Percentiles rank a stretch among this genome's conserved stretches.
phyloP scores from a whole-genome alignment of 2,113 vertebrate genomes.

The Chamaetylas fuelleborni region DNA sequence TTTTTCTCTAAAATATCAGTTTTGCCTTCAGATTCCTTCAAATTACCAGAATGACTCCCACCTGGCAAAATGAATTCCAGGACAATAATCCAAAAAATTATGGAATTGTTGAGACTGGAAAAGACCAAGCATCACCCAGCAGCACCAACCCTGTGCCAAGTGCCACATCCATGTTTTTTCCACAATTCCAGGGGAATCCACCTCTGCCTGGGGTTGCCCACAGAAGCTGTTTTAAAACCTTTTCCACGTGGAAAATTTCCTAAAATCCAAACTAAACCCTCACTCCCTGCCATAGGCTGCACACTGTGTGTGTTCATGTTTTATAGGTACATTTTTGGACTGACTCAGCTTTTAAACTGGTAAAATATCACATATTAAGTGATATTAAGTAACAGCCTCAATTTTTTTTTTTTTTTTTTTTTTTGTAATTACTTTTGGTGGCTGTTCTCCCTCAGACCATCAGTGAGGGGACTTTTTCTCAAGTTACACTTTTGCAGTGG shows the following conservation, averaged over 20 bases:
- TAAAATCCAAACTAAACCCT: not conserved
- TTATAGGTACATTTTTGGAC: not conserved
- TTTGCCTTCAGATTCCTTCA: not conserved
- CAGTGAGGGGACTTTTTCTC: not conserved
- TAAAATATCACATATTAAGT: not conserved
- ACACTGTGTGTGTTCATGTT: accelerated
- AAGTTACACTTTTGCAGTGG: not conserved
- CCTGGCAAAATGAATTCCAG: not conserved
- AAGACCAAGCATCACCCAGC: not conserved
- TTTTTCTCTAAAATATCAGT: not conserved
- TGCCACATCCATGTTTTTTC: not conserved
- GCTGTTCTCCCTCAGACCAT: not conserved
- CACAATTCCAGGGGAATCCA: not conserved
- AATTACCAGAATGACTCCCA: not conserved
- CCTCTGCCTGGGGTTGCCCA: not conserved
- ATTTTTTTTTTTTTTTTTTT: no score
- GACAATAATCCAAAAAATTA: not conserved
- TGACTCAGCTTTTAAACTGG: not conserved
- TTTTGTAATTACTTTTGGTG: not conserved
- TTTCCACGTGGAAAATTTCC: not conserved
- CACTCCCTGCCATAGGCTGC: not conserved
- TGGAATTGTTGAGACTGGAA: not conserved
- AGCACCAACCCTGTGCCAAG: not conserved
- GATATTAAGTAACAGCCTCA: not conserved
- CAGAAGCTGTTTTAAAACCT: not conserved